These are phyloP conservation scores for Syngnathus rostellatus DNA, from an alignment of 2,797 vertebrate genomes.

Conservation along the genomic window DNA sequence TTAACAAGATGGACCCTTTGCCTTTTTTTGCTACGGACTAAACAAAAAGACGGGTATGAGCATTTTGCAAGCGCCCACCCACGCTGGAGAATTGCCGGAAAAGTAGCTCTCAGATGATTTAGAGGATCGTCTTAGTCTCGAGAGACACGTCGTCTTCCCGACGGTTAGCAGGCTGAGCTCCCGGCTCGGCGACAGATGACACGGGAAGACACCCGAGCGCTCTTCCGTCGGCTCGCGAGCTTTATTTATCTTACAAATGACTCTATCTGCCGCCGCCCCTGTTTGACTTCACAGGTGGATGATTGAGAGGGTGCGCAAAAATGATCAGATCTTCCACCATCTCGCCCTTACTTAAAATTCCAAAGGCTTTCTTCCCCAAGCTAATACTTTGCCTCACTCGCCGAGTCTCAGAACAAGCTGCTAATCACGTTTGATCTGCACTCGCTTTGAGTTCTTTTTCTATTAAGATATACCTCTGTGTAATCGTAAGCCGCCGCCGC, in stretches of 20 bases:
- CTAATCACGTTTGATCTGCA: constrained; percentile 52
- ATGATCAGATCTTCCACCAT: constrained; percentile 44
- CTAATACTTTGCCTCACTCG: constrained; percentile 37
- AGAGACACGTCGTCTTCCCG: constrained; percentile 66
- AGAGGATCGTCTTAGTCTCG: constrained; percentile 50
- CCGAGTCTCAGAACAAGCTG: constrained; percentile 28
- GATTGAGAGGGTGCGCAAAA: constrained; percentile 43
- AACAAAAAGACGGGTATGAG: constrained; percentile 36
- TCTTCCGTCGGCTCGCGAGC: constrained; percentile 46
- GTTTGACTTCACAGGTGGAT: constrained; percentile 58
- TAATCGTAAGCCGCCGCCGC: constrained; percentile 34
- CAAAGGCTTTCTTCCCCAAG: constrained; percentile 35
- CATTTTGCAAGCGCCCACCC: constrained; percentile 35
- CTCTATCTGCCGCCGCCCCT: constrained; percentile 41
- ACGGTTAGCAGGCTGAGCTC: constrained; percentile 53
- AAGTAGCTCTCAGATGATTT: constrained; percentile 70
- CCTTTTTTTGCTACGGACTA: constrained; percentile 37
- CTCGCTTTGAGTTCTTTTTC: constrained; percentile 31
- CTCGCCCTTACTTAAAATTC: constrained; percentile 35
- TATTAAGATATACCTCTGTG: constrained; percentile 44
- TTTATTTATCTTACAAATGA: constrained; percentile 66
- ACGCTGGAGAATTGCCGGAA: constrained; percentile 43
- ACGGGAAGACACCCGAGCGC: constrained; percentile 40
- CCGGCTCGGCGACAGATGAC: constrained; percentile 59
- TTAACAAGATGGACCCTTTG: constrained; percentile 51